A percentile compares a stretch with the other conserved stretches of the same genome.
These are phyloP conservation scores for Drosophila leonis DNA, from an alignment of 2,888 invertebrate species.

Conservation along the genomic window DNA sequence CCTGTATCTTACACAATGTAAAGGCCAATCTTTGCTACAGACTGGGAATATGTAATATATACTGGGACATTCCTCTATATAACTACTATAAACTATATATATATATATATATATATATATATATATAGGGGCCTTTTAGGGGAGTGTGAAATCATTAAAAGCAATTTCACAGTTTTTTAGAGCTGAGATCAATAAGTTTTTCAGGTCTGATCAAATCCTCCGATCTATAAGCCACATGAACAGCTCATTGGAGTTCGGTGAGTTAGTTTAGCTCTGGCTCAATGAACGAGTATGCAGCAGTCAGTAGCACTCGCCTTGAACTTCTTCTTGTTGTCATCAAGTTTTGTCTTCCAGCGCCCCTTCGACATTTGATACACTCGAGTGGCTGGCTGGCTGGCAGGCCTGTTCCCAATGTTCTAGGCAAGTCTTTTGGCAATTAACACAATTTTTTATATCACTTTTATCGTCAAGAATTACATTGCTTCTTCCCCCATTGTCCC, in stretches of 20 bases:
- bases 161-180: too few relatives aligned
- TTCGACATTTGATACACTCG: constrained; percentile 12
- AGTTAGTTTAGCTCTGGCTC: neutral
- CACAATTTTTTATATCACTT: constrained; percentile 70
- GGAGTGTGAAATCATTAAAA: too few relatives aligned
- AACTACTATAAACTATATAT: too few relatives aligned
- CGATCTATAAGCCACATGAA: neutral
- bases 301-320: neutral
- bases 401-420: constrained; percentile 32
- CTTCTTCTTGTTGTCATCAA: constrained; percentile 4
- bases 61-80: too few relatives aligned
- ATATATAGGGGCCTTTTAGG: too few relatives aligned
- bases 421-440: constrained; percentile 62
- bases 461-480: constrained; percentile 67
- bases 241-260: neutral
- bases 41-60: too few relatives aligned
- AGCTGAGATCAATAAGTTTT: too few relatives aligned
- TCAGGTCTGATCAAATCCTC: neutral
- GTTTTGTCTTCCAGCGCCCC: neutral
- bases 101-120: too few relatives aligned
- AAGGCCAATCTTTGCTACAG: too few relatives aligned
- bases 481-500: constrained; percentile 15
- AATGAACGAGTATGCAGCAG: neutral
- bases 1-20: too few relatives aligned
- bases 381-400: constrained; percentile 10